phyloP scores from a whole-genome alignment of 2,113 vertebrate species.

The Todiramphus chloris region DNA sequence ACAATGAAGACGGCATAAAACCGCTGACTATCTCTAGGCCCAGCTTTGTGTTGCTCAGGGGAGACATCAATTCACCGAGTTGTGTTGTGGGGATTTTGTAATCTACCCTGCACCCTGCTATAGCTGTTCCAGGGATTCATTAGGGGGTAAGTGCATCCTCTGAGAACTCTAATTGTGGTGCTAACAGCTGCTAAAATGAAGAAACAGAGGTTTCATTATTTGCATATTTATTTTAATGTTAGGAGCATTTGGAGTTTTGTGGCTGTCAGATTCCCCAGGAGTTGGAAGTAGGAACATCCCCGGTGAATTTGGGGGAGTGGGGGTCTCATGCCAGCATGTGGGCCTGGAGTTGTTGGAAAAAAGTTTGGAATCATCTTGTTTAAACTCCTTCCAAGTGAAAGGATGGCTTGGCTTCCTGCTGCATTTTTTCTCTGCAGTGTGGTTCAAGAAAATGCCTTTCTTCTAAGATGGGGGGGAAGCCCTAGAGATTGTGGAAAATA shows the following conservation, averaged over 20 bases:
- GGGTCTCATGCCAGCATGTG: background rate
- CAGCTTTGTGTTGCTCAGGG: constrained; percentile 17
- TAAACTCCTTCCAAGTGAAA: constrained; percentile 48
- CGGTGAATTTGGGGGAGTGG: background rate
- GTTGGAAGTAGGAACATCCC: background rate
- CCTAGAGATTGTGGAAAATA: constrained; percentile 51
- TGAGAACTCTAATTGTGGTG: background rate
- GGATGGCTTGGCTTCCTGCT: constrained; percentile 32
- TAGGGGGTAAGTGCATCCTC: constrained; percentile 26
- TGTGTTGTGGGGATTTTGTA: constrained; percentile 35
- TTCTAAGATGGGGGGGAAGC: constrained; percentile 1
- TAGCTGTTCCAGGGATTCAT: constrained; percentile 35
- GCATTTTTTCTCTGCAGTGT: constrained; percentile 43
- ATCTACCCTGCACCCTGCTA: constrained; percentile 56
- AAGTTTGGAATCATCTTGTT: constrained; percentile 36
- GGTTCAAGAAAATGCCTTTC: constrained; percentile 57
- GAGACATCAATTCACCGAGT: background rate
- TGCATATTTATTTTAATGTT: background rate
- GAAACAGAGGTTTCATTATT: constrained; percentile 32
- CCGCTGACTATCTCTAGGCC: background rate
- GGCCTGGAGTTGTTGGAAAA: background rate
- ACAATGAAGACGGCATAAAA: background rate
- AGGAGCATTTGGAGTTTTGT: background rate
- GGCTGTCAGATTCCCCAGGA: background rate
- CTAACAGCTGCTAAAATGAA: background rate